Evolutionary conservation across 2,113 vertebrate species (phyloP).

Genomic region (Forbesichthys agassizii): DNA sequence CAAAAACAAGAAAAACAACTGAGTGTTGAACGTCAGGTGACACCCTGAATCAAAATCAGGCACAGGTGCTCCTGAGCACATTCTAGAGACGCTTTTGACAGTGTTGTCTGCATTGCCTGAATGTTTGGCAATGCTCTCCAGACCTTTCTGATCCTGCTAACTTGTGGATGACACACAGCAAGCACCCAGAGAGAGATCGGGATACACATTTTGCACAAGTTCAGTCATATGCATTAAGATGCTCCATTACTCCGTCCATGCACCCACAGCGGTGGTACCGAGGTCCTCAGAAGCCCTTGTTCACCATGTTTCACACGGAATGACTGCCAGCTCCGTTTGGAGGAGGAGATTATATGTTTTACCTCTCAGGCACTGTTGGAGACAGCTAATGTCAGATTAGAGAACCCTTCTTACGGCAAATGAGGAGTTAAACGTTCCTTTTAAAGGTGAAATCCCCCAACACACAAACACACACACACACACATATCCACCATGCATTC

Average conservation of each 20-base stretch:
- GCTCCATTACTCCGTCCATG: constrained; percentile 16
- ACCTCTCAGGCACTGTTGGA: constrained; percentile 48
- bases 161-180: background rate
- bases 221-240: constrained; percentile 37
- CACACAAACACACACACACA: background rate
- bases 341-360: constrained; percentile 42
- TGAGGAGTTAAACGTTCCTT: constrained; percentile 62
- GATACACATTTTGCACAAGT: background rate
- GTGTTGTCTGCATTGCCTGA: constrained; percentile 56
- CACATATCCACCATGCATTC: constrained; percentile 7
- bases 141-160: constrained; percentile 49
- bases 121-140: too few species aligned
- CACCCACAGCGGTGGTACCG: constrained; percentile 17
- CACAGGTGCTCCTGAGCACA: constrained; percentile 65
- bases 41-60: constrained; percentile 31
- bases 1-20: background rate
- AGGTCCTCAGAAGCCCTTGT: constrained; percentile 13
- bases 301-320: constrained; percentile 46
- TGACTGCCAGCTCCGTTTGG: constrained; percentile 51
- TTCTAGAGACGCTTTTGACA: constrained; percentile 45
- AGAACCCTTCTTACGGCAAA: constrained; percentile 45
- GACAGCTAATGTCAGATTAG: constrained; percentile 35
- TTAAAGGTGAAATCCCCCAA: constrained; percentile 49
- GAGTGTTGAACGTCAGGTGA: constrained; percentile 26
- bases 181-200: constrained; percentile 13